Evolutionary conservation across 2,797 vertebrate genomes (phyloP).

Genomic region (Gobio occitaniae): DNA sequence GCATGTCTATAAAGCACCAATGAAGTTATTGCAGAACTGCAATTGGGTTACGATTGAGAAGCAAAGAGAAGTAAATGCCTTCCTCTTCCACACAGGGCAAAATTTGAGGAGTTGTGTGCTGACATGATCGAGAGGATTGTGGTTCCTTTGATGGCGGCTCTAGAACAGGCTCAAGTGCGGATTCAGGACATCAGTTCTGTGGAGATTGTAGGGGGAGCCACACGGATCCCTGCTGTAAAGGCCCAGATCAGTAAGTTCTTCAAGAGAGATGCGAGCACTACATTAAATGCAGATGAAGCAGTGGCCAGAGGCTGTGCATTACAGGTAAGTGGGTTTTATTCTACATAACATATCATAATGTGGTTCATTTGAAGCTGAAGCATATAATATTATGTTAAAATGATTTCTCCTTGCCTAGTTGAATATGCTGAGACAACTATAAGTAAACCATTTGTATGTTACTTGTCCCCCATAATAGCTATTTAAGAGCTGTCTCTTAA

Average conservation of each 20-base stretch:
- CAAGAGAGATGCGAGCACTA: slow-evolving; percentile 80
- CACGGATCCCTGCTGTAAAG: slow-evolving; percentile 81
- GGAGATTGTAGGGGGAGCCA: slow-evolving; percentile 83
- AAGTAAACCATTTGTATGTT: not conserved
- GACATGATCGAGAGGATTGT: slow-evolving; percentile 79
- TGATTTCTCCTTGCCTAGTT: not conserved
- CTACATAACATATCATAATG: not conserved
- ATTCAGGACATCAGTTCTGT: slow-evolving; percentile 79
- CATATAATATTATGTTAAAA: not conserved
- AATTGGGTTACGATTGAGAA: not conserved
- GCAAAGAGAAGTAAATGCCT: not conserved
- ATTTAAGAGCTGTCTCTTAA: no score
- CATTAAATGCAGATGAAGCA: slow-evolving; percentile 83
- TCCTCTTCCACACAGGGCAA: slow-evolving; percentile 68
- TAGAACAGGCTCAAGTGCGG: slow-evolving; percentile 78
- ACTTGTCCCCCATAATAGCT: not conserved
- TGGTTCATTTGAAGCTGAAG: not conserved
- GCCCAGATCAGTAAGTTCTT: slow-evolving; percentile 82
- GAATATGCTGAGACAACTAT: not conserved
- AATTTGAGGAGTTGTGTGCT: slow-evolving; percentile 81
- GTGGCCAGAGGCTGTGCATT: slow-evolving; percentile 81
- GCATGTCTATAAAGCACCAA: not conserved
- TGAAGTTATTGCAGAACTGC: not conserved
- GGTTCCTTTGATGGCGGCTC: slow-evolving; percentile 71
- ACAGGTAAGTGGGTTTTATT: slow-evolving; percentile 70